Conservation (phyloP, 92 coral and sea anemone species). For the Epizoanthus scotinus region DNA sequence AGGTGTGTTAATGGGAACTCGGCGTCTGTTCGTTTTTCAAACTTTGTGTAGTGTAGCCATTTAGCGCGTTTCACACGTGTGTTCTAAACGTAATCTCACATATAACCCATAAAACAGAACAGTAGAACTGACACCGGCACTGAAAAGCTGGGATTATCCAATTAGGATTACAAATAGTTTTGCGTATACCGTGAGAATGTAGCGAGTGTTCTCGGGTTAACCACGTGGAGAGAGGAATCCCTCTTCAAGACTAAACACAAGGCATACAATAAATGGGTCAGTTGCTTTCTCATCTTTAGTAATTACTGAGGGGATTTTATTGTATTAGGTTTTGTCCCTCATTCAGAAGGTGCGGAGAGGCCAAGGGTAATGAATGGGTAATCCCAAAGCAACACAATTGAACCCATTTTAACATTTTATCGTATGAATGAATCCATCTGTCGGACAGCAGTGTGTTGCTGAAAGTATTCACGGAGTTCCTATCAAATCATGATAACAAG, state of each 20-base stretch:
- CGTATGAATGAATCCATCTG: constrained; percentile 40
- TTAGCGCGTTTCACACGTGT: constrained; percentile 27
- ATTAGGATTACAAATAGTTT: constrained; percentile 12
- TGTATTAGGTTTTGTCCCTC: constrained; percentile 21
- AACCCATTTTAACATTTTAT: constrained; percentile 1
- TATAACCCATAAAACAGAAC: not conserved
- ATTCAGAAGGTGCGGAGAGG: constrained; percentile 3
- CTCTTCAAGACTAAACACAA: not conserved
- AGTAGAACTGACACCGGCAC: not conserved
- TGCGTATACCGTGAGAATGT: constrained; percentile 36
- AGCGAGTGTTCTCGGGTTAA: constrained; percentile 23
- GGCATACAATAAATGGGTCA: constrained; percentile 9
- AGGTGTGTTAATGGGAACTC: constrained; percentile 7
- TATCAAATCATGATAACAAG: constrained; percentile 16
- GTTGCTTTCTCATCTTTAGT: constrained; percentile 16
- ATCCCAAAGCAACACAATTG: not conserved
- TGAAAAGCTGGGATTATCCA: constrained; percentile 4
- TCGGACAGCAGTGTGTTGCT: constrained; percentile 12
- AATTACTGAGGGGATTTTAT: constrained; percentile 6
- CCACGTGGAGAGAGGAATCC: constrained; percentile 20
- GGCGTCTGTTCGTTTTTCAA: not conserved
- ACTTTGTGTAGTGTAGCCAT: not conserved
- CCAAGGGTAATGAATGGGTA: not conserved
- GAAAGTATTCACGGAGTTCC: not conserved
- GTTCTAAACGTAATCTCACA: not conserved